Evolutionary conservation across 1,140 invertebrate species (phyloP), one percentile per base, ranked within the genome.

Genomic region (Sarcophaga bullata): DNA sequence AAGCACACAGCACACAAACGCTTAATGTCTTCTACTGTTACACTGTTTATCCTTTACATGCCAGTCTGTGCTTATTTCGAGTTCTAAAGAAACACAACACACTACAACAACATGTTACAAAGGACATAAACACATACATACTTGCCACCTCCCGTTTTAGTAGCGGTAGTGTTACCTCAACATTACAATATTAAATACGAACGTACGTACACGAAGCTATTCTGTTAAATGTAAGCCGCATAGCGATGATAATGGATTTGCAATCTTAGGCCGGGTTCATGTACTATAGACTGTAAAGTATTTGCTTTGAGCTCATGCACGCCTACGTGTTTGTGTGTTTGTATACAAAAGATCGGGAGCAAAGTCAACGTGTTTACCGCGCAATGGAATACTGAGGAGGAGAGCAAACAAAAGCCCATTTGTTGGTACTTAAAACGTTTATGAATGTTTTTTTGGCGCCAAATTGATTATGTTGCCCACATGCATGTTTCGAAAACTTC

Each of bases 221-320:
- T 25, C 17, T 68, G 0, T 17, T 68, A 68, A 17, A 25, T 68
- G 17, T 68, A 68, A 15, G 19, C 62, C 17, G 19, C 62, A 68
- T 68, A 68, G 17, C 62, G 10, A 19, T 68, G 62, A 68, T 68
- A 68, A 68, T 19, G 62, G 62, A 68, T 68, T 19, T 68, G 10
- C n/a, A 58, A n/a, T 68, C 4, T 19, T 19, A 68, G n/a, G 8
- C 17, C n/a, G 62, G 62, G 19, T 19, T 68, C 4, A 68, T 68
- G n/a, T 17, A 68, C 62, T 68, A 7, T 68, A 68, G 62, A 68
- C 62, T 68, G 10, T 68, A 68, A 68, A 68, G 6, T 62, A 15
- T 15, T 37, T 37, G 54, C 15, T 7, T 62, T 7, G 1, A 62
- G 54, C n/a, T 1, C 11, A 15, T 68, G 62, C 19, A 19, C 19